Conservation (phyloP, 2,113 vertebrate species). For the Etheostoma spectabile region DNA sequence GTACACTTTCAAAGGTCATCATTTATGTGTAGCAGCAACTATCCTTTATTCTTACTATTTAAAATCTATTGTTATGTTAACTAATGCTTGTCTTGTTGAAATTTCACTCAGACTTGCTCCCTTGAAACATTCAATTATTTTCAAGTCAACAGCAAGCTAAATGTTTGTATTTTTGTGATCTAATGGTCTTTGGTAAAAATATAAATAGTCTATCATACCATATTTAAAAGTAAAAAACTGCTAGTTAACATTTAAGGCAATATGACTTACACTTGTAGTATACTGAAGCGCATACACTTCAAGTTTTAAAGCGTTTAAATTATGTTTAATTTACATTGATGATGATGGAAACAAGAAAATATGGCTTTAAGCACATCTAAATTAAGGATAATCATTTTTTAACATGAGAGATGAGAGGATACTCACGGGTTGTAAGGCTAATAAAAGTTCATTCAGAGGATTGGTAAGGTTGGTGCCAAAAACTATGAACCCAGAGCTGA, state of each 20-base stretch:
- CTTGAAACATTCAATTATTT: constrained; percentile 8
- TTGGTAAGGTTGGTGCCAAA: constrained; percentile 97
- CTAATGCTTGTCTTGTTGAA: background rate
- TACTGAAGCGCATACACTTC: background rate
- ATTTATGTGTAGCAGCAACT: background rate
- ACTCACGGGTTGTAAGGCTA: constrained; percentile 95
- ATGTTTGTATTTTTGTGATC: background rate
- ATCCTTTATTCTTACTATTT: background rate
- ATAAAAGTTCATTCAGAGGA: constrained; percentile 95
- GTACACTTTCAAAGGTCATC: background rate
- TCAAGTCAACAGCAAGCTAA: background rate
- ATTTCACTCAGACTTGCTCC: background rate
- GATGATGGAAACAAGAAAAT: constrained; percentile 50
- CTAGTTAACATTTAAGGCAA: constrained; percentile 3
- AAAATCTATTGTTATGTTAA: background rate
- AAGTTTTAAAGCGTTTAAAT: constrained; percentile 29
- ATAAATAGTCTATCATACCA: background rate
- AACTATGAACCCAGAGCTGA: constrained; percentile 94
- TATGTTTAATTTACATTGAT: constrained; percentile 38
- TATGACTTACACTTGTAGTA: constrained; percentile 5
- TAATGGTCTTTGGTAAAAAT: constrained; percentile 10
- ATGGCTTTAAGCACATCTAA: constrained; percentile 54
- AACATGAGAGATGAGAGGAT: constrained; percentile 43
- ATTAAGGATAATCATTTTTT: constrained; percentile 55
- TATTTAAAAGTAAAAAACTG: constrained; percentile 5